These are phyloP conservation scores for Pangasianodon gigas DNA, from an alignment of 2,113 vertebrate genomes.

Conservation along the genomic window DNA sequence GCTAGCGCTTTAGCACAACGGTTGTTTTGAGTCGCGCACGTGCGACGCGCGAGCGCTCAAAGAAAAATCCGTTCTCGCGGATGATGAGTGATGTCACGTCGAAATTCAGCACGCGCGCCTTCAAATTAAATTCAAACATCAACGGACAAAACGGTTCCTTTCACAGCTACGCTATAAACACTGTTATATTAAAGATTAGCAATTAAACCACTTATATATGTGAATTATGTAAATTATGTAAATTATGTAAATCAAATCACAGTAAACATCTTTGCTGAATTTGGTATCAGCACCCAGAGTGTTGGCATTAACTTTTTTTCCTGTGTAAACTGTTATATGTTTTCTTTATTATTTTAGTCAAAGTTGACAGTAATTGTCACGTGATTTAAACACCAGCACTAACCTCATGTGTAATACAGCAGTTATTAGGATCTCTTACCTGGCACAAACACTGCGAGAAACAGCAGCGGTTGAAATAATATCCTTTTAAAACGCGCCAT, in stretches of 20 bases:
- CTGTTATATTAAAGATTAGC: too few species aligned
- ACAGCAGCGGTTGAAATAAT: slow-evolving; percentile 69
- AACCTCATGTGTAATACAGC: background rate
- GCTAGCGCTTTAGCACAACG: background rate
- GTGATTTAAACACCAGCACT: background rate
- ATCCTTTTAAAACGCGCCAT: slow-evolving; percentile 73
- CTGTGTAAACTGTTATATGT: background rate
- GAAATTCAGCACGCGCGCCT: background rate
- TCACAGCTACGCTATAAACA: too few species aligned
- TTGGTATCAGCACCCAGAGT: background rate
- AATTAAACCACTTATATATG: background rate
- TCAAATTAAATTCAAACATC: background rate
- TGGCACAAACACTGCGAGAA: slow-evolving; percentile 66
- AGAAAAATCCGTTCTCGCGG: background rate
- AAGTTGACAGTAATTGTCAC: background rate
- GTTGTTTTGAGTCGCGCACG: background rate
- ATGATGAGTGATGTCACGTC: background rate
- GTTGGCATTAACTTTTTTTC: background rate
- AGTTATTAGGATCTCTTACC: slow-evolving; percentile 62
- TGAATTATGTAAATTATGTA: too few species aligned
- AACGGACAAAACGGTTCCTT: background rate
- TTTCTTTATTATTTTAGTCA: background rate
- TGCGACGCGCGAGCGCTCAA: background rate
- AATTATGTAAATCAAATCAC: background rate
- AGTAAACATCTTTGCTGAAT: background rate